Evolutionary conservation across 1,140 invertebrate species (phyloP).

Genomic region (Bactericera cockerelli): DNA sequence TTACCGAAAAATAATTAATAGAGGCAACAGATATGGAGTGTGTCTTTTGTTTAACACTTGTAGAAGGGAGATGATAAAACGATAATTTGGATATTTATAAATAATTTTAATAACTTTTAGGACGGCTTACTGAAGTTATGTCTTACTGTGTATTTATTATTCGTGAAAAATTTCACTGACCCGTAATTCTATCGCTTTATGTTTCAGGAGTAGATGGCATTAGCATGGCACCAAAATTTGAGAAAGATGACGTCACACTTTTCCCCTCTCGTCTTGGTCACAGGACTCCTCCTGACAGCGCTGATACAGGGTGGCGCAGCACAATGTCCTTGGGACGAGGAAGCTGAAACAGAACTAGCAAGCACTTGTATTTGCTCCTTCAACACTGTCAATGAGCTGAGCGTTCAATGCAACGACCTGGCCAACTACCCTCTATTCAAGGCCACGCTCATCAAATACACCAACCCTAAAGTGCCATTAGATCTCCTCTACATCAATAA

Average conservation of each 20-base stretch:
- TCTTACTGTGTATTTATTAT: too few species aligned
- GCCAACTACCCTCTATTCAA: conserved; percentile 62
- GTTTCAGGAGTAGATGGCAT: conserved; percentile 9
- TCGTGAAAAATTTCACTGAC: too few species aligned
- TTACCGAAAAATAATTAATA: too few species aligned
- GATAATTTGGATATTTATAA: too few species aligned
- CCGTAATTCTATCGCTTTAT: too few species aligned
- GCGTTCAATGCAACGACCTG: conserved; percentile 68
- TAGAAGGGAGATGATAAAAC: too few species aligned
- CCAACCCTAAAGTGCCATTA: conserved; percentile 40
- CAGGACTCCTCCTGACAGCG: too few species aligned
- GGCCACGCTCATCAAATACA: conserved; percentile 49
- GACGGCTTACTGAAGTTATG: too few species aligned
- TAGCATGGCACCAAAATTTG: background rate
- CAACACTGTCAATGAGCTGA: conserved; percentile 62
- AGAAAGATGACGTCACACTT: background rate
- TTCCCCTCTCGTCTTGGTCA: too few species aligned
- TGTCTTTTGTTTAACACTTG: too few species aligned
- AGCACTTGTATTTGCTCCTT: conserved; percentile 76
- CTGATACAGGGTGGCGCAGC: conserved; percentile 24
- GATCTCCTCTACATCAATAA: conserved; percentile 82
- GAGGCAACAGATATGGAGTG: too few species aligned
- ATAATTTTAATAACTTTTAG: too few species aligned
- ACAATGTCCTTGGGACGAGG: conserved; percentile 71
- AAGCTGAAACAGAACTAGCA: conserved; percentile 49